These are phyloP conservation scores for Xiphophorus birchmanni DNA, from an alignment of 2,797 vertebrate genomes.

Conservation along the genomic window DNA sequence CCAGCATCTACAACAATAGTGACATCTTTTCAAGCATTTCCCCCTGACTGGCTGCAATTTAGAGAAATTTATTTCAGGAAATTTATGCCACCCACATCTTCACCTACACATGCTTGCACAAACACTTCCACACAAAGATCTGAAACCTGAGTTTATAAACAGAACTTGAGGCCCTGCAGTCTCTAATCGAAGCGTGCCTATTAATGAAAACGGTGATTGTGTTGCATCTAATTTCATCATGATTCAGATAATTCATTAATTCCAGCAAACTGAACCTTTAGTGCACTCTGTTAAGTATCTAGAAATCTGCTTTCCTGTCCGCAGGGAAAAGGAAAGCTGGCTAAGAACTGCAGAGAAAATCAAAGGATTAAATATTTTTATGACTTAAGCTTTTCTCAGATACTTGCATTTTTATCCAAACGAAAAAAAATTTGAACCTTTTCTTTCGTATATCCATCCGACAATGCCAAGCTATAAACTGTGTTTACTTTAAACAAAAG, in stretches of 20 bases:
- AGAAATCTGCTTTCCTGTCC: conserved; percentile 53
- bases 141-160: conserved; percentile 22
- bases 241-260: conserved; percentile 58
- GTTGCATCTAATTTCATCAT: conserved; percentile 75
- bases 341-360: conserved; percentile 55
- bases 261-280: conserved; percentile 60
- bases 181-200: background rate
- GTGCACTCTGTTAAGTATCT: conserved; percentile 50
- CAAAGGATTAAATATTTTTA: conserved; percentile 40
- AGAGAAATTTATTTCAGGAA: conserved; percentile 39
- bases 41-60: conserved; percentile 23
- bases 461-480: no score
- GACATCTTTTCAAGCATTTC: conserved; percentile 41
- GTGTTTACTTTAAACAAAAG: background rate
- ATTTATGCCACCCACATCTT: conserved; percentile 51
- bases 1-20: conserved; percentile 13
- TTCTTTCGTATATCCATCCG: background rate
- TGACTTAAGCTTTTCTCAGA: conserved; percentile 35
- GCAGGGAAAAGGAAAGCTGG: conserved; percentile 52
- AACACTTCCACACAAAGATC: conserved; percentile 6
- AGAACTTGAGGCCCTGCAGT: background rate
- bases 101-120: conserved; percentile 41
- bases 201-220: conserved; percentile 35
- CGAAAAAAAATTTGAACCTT: background rate
- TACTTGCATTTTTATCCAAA: conserved; percentile 22